Percentiles rank a stretch among this genome's conserved stretches.
Conservation (phyloP, 1,140 invertebrate species). For the Aporrectodea caliginosa region DNA sequence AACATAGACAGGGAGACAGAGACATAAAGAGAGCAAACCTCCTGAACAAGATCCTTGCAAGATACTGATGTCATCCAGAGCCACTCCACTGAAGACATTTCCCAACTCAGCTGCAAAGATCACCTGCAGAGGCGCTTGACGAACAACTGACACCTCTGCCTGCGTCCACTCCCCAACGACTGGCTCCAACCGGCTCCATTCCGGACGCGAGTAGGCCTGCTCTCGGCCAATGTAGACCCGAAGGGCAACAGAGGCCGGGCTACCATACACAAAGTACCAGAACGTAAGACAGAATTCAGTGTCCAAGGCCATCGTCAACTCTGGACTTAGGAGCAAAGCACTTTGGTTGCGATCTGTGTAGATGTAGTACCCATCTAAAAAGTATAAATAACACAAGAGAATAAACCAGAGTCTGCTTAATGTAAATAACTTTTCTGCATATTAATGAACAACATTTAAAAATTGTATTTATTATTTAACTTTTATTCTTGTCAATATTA, state of each 20-base stretch:
- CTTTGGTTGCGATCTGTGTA: conserved; percentile 28
- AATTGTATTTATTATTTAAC: no score
- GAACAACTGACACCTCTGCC: conserved; percentile 14
- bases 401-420: no score
- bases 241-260: conserved; percentile 17
- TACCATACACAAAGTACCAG: conserved; percentile 28
- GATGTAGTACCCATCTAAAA: conserved; percentile 27
- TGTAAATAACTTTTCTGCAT: no score
- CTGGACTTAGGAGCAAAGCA: conserved; percentile 24
- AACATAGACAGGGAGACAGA: no score
- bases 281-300: conserved; percentile 17
- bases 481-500: no score
- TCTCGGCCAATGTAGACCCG: conserved; percentile 22
- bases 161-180: conserved; percentile 9
- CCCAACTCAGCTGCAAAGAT: conserved; percentile 27
- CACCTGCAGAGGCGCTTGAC: conserved; percentile 6
- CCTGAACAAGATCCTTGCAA: conserved; percentile 16
- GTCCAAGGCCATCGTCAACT: conserved; percentile 18
- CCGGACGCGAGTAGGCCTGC: conserved; percentile 28
- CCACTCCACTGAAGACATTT: conserved; percentile 28
- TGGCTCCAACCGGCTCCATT: conserved; percentile 19
- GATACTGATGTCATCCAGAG: conserved; percentile 25
- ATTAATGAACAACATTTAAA: no score
- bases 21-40: not conserved
- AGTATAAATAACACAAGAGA: no score